Percentiles rank a stretch among this genome's conserved stretches.
phyloP scores from a whole-genome alignment of 2,113 vertebrate species.

The Calidris pygmaea region DNA sequence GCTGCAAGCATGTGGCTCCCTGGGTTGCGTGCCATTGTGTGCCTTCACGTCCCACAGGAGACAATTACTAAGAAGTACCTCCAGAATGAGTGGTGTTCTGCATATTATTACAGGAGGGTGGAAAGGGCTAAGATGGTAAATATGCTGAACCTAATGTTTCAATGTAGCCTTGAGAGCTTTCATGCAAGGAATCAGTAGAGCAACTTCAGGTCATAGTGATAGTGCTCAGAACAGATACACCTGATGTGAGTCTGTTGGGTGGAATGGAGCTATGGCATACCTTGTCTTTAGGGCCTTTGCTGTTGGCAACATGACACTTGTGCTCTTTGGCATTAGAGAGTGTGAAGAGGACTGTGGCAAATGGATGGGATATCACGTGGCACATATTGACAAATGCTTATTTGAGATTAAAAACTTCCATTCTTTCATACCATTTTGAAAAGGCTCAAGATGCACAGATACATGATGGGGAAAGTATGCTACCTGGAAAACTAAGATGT shows the following conservation, averaged over 20 bases:
- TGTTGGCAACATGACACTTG: neutral
- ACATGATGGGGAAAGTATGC: neutral
- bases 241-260: neutral
- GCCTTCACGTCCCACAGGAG: conserved; percentile 7
- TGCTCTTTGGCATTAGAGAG: neutral
- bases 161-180: neutral
- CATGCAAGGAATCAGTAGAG: neutral
- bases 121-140: neutral
- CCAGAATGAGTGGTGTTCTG: conserved; percentile 26
- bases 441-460: neutral
- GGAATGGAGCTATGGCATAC: neutral
- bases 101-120: neutral
- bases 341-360: neutral
- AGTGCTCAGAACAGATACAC: neutral
- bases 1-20: neutral
- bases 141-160: neutral
- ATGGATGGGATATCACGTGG: neutral
- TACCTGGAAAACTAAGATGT: neutral
- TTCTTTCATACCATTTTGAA: neutral
- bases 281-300: neutral
- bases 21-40: neutral
- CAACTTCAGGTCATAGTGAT: neutral
- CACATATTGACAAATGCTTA: neutral
- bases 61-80: conserved; percentile 33
- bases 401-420: neutral